Conservation (phyloP, 2,888 invertebrate species). For the Drosophila borborema region DNA sequence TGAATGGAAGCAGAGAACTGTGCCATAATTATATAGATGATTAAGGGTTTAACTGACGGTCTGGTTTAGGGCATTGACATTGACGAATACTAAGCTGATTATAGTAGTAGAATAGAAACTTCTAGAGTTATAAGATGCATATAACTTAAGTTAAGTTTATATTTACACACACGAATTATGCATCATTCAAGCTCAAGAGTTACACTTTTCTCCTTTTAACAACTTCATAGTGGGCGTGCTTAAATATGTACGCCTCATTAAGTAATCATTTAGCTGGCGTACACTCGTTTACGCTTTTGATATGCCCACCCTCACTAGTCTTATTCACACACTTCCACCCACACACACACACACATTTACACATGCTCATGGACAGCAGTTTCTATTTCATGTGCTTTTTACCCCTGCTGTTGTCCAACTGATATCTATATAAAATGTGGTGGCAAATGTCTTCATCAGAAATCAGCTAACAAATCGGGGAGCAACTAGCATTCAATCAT, state of each 20-base stretch:
- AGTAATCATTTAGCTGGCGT: slow-evolving; percentile 34
- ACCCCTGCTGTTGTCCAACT: slow-evolving; percentile 27
- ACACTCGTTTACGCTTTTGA: slow-evolving; percentile 46
- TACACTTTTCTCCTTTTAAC: background rate
- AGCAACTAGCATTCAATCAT: slow-evolving; percentile 69
- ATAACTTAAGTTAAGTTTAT: background rate
- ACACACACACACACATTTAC: slow-evolving; percentile 3
- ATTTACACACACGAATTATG: background rate
- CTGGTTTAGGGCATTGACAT: slow-evolving; percentile 14
- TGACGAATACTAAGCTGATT: slow-evolving; percentile 18
- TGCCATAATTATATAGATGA: slow-evolving; percentile 33
- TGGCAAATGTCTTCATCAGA: slow-evolving; percentile 58
- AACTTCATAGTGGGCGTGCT: slow-evolving; percentile 13
- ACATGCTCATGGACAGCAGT: slow-evolving; percentile 23
- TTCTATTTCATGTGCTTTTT: slow-evolving; percentile 49
- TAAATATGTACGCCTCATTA: slow-evolving; percentile 52
- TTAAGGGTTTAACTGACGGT: background rate
- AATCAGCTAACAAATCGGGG: slow-evolving; percentile 64
- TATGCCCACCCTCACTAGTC: slow-evolving; percentile 13
- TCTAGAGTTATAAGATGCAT: background rate
- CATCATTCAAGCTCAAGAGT: background rate
- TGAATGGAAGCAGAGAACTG: slow-evolving; percentile 13
- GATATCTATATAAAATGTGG: slow-evolving; percentile 43
- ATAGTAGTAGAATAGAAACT: background rate
- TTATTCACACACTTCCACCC: slow-evolving; percentile 10